A percentile compares a stretch with the other conserved stretches of the same genome.
Conservation (phyloP, 2,113 vertebrate genomes). For the Cygnus buccinator region DNA sequence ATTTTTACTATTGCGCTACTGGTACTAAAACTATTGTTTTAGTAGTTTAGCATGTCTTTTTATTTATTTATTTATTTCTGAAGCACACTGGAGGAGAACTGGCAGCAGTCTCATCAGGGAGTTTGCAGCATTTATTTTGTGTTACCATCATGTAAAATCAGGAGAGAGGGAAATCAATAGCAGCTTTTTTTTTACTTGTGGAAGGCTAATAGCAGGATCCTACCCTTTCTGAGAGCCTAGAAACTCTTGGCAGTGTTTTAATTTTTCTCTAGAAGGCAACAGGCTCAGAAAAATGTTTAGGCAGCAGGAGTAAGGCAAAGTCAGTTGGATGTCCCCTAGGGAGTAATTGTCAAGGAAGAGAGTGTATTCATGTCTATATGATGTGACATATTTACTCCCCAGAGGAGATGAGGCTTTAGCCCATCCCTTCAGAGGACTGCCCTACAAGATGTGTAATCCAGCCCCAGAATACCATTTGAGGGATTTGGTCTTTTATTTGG, state of each 20-base stretch:
- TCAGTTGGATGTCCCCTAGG: not conserved
- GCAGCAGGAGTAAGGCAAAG: not conserved
- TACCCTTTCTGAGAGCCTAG: not conserved
- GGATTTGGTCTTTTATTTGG: not conserved
- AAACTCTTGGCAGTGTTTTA: not conserved
- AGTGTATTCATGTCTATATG: not conserved
- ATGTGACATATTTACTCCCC: not conserved
- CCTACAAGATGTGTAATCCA: accelerated
- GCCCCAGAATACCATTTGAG: not conserved
- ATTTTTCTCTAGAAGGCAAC: not conserved
- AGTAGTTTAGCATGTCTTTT: not conserved
- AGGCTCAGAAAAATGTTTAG: not conserved
- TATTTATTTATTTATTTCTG: not conserved
- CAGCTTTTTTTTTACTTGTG: not conserved
- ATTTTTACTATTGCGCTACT: not conserved
- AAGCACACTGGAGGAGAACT: not conserved
- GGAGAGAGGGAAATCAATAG: not conserved
- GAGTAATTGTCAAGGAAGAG: not conserved
- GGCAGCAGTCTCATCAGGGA: not conserved
- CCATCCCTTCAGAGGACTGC: not conserved
- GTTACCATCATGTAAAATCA: not conserved
- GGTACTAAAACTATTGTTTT: not conserved
- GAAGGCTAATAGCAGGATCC: not conserved
- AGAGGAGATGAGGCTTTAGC: not conserved
- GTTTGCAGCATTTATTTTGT: not conserved